Base-by-base conservation (phyloP, 2,888 invertebrate genomes). In the Nephrotoma flavescens region DNA sequence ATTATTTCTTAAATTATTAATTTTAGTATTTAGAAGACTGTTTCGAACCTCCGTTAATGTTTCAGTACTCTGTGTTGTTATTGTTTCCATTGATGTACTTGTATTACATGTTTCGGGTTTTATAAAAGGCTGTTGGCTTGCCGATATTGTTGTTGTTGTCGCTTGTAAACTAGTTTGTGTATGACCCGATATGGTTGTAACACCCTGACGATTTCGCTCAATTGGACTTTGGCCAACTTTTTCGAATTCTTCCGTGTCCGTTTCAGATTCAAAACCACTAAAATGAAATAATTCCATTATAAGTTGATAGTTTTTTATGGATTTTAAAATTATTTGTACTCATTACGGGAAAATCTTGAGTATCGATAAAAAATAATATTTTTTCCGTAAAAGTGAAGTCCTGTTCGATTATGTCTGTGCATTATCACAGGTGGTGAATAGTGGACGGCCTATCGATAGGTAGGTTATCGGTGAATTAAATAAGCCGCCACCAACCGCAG, bases 191-290 rank as follows among this genome's bases (percentile, higher is more conserved):
- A 87, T 91, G n/a, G 41, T 45, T 12, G 44, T 86, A 12, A 41
- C 31, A 85, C 88, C 86, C 71, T 19, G 9, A 41, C 86, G 45
- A 88, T 91, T 91, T 88, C 91, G 91, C 85, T 92, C 92, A 87
- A 92, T 90, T 6, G 93, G 93, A 89, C 93, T 94, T 90, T 94
- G 95, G 15, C 94, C 93, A 7, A 96, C 94, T 90, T 95, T 95
- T 91, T 96, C 96, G 91, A 96, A 96, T 89, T 96, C 96, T 89
- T 96, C 96, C 0, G 95, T 95, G 89, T 96, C 96, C 0, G 95
- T 95, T 92, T 96, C 96, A 0, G 96, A 96, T 90, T 96, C 96
- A 90, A 95, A 95, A 88, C 95, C 95, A 90, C 96, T 96, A 92
- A 87, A 92, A 89, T 86, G 85, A 15, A 83, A 85, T 87, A 85